phyloP scores from a whole-genome alignment of 2,797 vertebrate genomes.

The Leptatherina wallacei region DNA sequence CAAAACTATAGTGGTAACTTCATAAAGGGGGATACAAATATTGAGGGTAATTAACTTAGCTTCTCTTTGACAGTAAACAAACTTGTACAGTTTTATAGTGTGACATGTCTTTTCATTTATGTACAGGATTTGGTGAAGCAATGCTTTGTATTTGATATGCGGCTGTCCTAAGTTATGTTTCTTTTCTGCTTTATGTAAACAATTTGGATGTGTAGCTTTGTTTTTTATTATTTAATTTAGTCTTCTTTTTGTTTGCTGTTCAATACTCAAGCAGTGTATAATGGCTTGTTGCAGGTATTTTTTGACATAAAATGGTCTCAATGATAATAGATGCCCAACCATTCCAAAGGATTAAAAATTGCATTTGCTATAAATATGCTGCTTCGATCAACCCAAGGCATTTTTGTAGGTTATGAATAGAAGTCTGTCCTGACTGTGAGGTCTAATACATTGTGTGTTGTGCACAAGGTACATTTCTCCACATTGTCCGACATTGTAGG shows the following conservation, averaged over 20 bases:
- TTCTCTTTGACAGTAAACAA: constrained; percentile 76
- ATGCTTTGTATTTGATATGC: constrained; percentile 73
- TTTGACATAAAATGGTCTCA: constrained; percentile 74
- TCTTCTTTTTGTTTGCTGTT: constrained; percentile 71
- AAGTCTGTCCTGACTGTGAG: constrained; percentile 82
- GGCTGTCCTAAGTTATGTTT: constrained; percentile 69
- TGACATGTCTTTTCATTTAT: constrained; percentile 78
- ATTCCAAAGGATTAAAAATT: constrained; percentile 87
- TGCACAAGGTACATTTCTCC: constrained; percentile 81
- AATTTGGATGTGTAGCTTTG: constrained; percentile 72
- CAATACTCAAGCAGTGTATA: constrained; percentile 74
- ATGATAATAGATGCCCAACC: constrained; percentile 75
- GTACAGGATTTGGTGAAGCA: constrained; percentile 80
- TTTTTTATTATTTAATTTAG: constrained; percentile 74
- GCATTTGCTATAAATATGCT: constrained; percentile 81
- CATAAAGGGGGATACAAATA: constrained; percentile 62
- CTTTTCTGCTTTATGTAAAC: constrained; percentile 74
- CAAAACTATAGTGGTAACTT: constrained; percentile 80
- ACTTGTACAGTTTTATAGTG: constrained; percentile 86
- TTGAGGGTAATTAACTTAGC: constrained; percentile 60
- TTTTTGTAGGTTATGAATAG: constrained; percentile 76
- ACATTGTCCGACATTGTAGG: constrained; percentile 56
- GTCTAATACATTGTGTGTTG: constrained; percentile 77
- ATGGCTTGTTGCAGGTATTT: constrained; percentile 78
- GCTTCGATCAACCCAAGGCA: constrained; percentile 79